Evolutionary conservation across 2,888 invertebrate species (phyloP), one percentile per base, ranked within the genome.

Genomic region (Nemotelus pantherinus): DNA sequence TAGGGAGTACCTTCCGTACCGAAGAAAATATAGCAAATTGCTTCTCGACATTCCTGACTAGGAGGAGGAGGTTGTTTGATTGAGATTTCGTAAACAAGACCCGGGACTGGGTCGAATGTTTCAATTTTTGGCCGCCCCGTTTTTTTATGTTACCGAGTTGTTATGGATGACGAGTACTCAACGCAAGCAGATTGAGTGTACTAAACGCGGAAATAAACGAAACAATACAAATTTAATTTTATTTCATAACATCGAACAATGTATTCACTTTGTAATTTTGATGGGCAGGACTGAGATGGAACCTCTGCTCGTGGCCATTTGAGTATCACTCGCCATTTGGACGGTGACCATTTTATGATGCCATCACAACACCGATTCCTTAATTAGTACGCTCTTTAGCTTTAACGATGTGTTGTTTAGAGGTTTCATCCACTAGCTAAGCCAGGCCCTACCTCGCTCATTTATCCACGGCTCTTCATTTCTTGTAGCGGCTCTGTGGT

Each of bases 1-100:
- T 82, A 74, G 74, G 74, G 74, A 74, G 60, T 74, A 74, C 70
- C 70, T 70, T 70, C 53, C 25, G 43, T 55, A 70, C 81, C 81
- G 81, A 81, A 81, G 81, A 77, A 50, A 43, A 50, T 25, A 55
- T 53, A 70, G 55, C 55, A 70, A 70, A 70, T 70, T 70, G 70
- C 53, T 25, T 25, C 55, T 70, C 53, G 43, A 74, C 76, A 58
- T 77, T 76, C 25, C 68, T 65, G 65, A 10, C 44, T 48, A 41
- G 65, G 65, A 65, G 65, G 65, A 65, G 65, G 65, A 25, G 70
- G 70, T 44, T 25, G 10, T 53, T 50, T 58, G 55, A 68, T 45
- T 55, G 48, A 41, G 43, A 58, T 58, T 25, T 25, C 25, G 25
- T 25, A 25, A 25, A 25, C 25, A 25, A 25, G 25, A 1, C 25